Evolutionary conservation across 37 sponge, comb jelly and placozoan species (phyloP), one percentile per base, ranked within the genome.

Genomic region (Lycopodina hypogea): DNA sequence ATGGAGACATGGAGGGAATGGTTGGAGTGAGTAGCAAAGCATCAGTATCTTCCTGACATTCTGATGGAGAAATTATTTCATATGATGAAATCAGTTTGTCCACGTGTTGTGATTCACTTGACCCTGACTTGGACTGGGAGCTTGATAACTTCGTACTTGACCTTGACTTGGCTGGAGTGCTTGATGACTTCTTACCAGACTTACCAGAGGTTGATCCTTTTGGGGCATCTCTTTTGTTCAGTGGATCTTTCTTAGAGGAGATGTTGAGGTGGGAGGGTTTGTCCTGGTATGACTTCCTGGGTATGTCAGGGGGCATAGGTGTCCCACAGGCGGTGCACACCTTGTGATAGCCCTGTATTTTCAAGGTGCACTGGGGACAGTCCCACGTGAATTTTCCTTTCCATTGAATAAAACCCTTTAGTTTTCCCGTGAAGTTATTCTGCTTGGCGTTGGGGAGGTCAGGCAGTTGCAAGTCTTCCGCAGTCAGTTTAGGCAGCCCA

Each of bases 251-350:
- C 4, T 45, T 45, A 4, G 4, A 9, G 9, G 48, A 45, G 48
- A 45, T 4, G 4, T 45, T 45, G 48, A 45, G 8, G 9, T 45
- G 48, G 48, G 48, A 45, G 9, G 48, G 48, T 45, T 9, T 45
- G 48, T 45, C 48, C 48, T 45, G 48, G 4, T 45, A 9, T 12
- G 48, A 45, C 8, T 45, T 45, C 48, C 9, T 45, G 9, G 8
- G 9, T 4, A 45, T 9, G 48, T 12, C 48, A 12, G 48, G 48
- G 9, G 48, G 48, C 48, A 45, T 51, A 19, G 66, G 67, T 30
- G 79, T 55, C 55, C 81, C 69, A 41, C 81, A 81, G 11, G 32
- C 37, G 21, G 71, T 41, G 38, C 81, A 81, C 7, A 32, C 37
- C 9, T 38, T 42, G 33, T 41, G 58, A 40, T 30, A 72, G 21